phyloP scores from a whole-genome alignment of 2,113 vertebrate species.

The Melanerpes formicivorus region DNA sequence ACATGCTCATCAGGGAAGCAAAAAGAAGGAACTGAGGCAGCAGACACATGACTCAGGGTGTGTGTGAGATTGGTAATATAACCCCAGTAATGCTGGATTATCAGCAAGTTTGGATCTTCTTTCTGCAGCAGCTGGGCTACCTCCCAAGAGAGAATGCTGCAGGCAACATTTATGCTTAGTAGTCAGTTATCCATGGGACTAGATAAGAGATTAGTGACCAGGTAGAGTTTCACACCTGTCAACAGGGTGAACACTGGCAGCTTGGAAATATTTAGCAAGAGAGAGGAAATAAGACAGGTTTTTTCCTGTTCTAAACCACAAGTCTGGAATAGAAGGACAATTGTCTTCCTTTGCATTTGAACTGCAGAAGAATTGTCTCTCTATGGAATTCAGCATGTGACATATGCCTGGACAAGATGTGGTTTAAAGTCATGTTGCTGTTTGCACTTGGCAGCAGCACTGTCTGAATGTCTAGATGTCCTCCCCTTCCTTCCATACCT shows the following conservation, averaged over 20 bases:
- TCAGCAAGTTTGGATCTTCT: not conserved
- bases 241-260: not conserved
- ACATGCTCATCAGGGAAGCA: slow-evolving; percentile 2
- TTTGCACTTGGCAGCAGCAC: not conserved
- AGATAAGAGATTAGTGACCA: slow-evolving; percentile 53
- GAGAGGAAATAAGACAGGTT: not conserved
- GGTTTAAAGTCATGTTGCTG: not conserved
- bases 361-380: not conserved
- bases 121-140: slow-evolving; percentile 30
- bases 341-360: not conserved
- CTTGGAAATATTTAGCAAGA: not conserved
- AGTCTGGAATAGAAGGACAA: not conserved
- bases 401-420: not conserved
- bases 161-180: not conserved
- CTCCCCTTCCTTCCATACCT: not conserved
- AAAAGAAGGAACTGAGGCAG: slow-evolving; percentile 53
- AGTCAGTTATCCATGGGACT: slow-evolving; percentile 13
- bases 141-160: slow-evolving; percentile 27
- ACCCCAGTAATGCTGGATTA: not conserved
- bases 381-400: not conserved
- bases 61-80: not conserved
- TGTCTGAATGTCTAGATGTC: not conserved
- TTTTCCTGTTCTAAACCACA: not conserved
- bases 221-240: not conserved
- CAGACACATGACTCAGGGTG: slow-evolving; percentile 43